phyloP scores from a whole-genome alignment of 2,888 invertebrate species.

The Erebia aethiops region DNA sequence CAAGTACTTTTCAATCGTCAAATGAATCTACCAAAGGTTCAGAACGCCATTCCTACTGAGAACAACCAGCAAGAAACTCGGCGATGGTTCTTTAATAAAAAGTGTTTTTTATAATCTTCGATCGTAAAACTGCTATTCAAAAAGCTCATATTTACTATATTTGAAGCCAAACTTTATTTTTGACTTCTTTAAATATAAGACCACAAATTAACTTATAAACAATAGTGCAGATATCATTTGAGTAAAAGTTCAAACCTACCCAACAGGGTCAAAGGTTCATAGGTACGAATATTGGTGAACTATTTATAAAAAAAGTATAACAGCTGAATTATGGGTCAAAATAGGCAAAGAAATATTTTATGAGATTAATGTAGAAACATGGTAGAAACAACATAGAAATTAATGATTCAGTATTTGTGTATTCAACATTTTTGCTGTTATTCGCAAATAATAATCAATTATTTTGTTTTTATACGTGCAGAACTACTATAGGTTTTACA shows the following conservation, averaged over 20 bases:
- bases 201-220: not conserved
- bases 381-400: not conserved
- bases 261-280: not conserved
- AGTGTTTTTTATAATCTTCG: no score
- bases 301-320: conserved; percentile 6
- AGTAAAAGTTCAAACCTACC: not conserved
- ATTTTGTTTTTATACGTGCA: no score
- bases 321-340: not conserved
- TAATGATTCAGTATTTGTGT: not conserved
- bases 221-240: not conserved
- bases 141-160: no score
- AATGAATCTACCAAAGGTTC: no score
- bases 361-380: not conserved
- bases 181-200: not conserved
- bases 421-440: no score
- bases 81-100: no score
- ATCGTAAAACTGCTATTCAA: no score
- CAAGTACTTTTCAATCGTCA: no score
- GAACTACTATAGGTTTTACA: no score
- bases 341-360: not conserved
- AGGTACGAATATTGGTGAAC: conserved; percentile 8
- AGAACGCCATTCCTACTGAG: no score
- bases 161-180: not conserved
- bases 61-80: no score
- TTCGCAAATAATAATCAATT: no score